phyloP scores from a whole-genome alignment of 2,797 vertebrate species.

The Podarcis siculus region DNA sequence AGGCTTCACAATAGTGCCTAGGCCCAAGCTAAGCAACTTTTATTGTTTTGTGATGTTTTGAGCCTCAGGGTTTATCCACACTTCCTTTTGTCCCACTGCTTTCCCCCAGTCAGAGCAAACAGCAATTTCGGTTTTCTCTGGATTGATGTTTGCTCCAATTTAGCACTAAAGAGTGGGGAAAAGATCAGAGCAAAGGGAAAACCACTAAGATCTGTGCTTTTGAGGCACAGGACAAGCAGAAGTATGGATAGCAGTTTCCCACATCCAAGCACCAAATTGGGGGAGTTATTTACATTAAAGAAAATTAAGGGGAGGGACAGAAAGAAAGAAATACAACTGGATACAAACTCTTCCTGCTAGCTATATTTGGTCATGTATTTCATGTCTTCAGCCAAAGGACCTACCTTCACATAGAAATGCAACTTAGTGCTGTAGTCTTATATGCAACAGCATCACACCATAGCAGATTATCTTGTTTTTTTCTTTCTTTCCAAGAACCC shows the following conservation, averaged over 20 bases:
- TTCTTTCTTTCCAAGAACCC: slow-evolving; percentile 83
- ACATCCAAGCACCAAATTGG: neutral
- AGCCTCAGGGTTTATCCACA: neutral
- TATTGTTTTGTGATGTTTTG: neutral
- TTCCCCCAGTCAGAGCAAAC: no score
- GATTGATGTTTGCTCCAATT: no score
- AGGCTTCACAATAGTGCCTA: neutral
- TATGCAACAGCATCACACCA: neutral
- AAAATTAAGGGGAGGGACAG: neutral
- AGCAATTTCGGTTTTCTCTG: no score
- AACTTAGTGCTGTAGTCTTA: neutral
- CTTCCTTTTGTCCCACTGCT: no score
- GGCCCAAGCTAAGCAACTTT: neutral
- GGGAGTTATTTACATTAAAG: neutral
- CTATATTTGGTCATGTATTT: neutral
- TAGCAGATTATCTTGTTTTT: slow-evolving; percentile 27
- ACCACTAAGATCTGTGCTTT: no score
- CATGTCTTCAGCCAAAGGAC: neutral
- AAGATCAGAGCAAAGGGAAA: no score
- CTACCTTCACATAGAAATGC: neutral
- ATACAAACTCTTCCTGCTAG: neutral
- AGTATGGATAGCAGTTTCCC: neutral
- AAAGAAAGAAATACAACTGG: neutral
- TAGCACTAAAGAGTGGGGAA: no score
- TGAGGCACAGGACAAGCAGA: no score